Evolutionary conservation across 2,113 vertebrate species (phyloP).

Genomic region (Callipepla californica): DNA sequence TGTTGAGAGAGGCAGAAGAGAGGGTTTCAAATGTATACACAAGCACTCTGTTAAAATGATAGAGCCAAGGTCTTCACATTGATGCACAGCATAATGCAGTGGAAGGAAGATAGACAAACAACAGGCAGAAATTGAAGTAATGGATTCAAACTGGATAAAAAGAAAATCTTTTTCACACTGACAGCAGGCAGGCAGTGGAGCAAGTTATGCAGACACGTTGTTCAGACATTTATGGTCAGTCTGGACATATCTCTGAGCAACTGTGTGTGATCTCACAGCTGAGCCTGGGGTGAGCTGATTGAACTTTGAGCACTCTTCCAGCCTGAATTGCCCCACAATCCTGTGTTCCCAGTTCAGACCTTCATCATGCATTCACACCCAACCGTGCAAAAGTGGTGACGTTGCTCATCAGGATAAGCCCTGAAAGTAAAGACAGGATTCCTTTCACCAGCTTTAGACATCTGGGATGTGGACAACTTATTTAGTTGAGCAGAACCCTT

Average conservation of each 20-base stretch:
- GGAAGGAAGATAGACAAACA: neutral
- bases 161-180: neutral
- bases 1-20: neutral
- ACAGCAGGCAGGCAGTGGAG: neutral
- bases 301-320: neutral
- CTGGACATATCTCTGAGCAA: neutral
- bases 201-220: neutral
- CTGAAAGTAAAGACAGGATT: neutral
- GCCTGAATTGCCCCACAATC: neutral
- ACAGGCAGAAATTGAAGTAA: neutral
- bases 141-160: neutral
- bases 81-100: neutral
- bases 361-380: neutral
- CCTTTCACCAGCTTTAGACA: neutral
- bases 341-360: neutral
- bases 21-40: neutral
- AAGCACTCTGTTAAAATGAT: neutral
- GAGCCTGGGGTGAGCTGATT: neutral
- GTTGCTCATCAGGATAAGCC: neutral
- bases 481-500: neutral
- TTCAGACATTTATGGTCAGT: neutral
- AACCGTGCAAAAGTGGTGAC: neutral
- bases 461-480: neutral
- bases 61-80: neutral
- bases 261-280: neutral